These are phyloP conservation scores for Enoplosus armatus DNA, from an alignment of 2,797 vertebrate species.

Conservation along the genomic window DNA sequence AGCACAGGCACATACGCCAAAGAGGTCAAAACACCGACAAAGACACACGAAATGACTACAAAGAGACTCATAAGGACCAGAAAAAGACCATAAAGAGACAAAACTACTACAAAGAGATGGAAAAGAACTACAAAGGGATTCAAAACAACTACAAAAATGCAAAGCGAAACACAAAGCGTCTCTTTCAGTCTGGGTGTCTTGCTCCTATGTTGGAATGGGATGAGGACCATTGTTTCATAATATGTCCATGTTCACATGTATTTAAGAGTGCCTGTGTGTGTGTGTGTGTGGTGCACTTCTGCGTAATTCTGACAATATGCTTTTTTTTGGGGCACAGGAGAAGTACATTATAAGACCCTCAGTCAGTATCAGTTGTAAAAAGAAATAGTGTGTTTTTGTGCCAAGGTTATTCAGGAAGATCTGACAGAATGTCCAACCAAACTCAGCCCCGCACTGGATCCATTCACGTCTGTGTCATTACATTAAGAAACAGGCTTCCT, in stretches of 20 bases:
- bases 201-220: neutral
- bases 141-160: too few relatives aligned
- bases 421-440: neutral
- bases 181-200: too few relatives aligned
- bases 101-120: too few relatives aligned
- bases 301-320: neutral
- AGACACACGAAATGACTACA: neutral
- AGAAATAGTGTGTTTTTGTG: neutral
- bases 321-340: neutral
- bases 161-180: neutral
- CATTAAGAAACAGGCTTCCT: neutral
- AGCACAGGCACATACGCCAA: neutral
- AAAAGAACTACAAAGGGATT: neutral
- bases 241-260: neutral
- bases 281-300: neutral
- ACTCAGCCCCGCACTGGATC: neutral
- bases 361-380: neutral
- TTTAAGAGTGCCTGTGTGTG: neutral
- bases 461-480: neutral
- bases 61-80: too few relatives aligned
- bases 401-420: constrained; percentile 15
- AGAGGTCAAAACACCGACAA: neutral
- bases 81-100: too few relatives aligned
- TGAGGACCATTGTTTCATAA: neutral
- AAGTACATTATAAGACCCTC: neutral